Evolutionary conservation across 2,113 vertebrate genomes (phyloP), one percentile per base, ranked within the genome.

Genomic region (Prochilodus magdalenae): DNA sequence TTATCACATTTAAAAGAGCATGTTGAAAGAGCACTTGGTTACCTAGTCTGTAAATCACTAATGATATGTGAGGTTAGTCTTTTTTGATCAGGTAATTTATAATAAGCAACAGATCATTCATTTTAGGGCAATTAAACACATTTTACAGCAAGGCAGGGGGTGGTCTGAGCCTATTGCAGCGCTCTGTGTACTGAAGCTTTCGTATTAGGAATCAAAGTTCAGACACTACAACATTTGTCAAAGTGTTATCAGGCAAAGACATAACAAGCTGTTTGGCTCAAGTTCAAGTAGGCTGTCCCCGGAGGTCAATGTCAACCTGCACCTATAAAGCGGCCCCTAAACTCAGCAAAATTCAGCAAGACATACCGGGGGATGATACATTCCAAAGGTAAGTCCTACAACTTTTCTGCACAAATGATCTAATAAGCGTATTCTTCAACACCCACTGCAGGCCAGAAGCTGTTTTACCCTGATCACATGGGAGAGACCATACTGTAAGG

Each of bases 251-350:
- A 24, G 53, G 71, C 14, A 77, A 57, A 16, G 22, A 11, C 55
- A 33, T 16, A 29, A 33, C 59, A 82, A 82, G 29, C 12, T 5
- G 2, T n/a, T 30, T 72, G 80, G 76, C 65, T n/a, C 13, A 14
- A 29, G 26, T 70, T 20, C 65, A 80, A 80, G 72, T 79, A 79
- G 84, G 84, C 22, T 60, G 84, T 70, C 51, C 63, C 27, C 20
- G 4, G 14, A 51, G 4, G 24, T 59, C 22, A 73, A 65, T 4
- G 5, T 65, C 2, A 51, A 26, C 5, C 49, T 33, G 11, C 70
- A 59, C 40, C 44, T 40, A 62, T 20, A 69, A 24, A 72, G 49
- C 14, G 18, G 0, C 4, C 12, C 24, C 36, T 14, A 30, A n/a
- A 24, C 29, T 51, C 57, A 8, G 7, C 33, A 4, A 24, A n/a